Evolutionary conservation across 2,888 invertebrate genomes (phyloP).

Genomic region (Meandrusa payeni): DNA sequence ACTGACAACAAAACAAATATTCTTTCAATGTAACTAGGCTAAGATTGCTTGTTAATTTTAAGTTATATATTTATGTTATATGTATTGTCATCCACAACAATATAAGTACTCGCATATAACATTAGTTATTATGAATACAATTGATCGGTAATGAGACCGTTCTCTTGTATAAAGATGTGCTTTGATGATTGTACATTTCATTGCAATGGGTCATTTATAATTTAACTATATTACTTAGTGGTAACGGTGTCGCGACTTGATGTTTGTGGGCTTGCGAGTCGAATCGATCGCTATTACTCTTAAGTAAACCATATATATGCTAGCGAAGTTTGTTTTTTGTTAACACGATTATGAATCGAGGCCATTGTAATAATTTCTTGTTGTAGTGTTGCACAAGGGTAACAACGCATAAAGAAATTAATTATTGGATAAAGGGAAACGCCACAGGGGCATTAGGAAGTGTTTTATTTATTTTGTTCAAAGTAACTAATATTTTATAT

Average conservation of each 20-base stretch:
- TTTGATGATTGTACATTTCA: constrained; percentile 72
- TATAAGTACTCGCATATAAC: too few relatives aligned
- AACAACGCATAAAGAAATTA: constrained; percentile 72
- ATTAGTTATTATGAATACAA: constrained; percentile 39
- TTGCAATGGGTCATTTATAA: constrained; percentile 68
- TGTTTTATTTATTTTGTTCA: constrained; percentile 77
- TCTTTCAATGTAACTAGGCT: constrained; percentile 37
- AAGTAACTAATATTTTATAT: constrained; percentile 76
- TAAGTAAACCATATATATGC: constrained; percentile 20
- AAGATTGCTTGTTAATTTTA: constrained; percentile 54
- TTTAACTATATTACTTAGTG: constrained; percentile 27
- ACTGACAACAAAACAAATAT: constrained; percentile 7
- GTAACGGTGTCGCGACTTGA: constrained; percentile 25
- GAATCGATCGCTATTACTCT: constrained; percentile 26
- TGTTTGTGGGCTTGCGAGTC: constrained; percentile 14
- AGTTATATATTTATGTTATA: constrained; percentile 49
- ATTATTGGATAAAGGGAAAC: constrained; percentile 52
- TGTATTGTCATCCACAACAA: constrained; percentile 48
- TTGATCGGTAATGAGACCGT: constrained; percentile 51
- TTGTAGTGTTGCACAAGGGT: constrained; percentile 68
- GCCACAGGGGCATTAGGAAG: constrained; percentile 70
- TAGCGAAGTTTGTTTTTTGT: constrained; percentile 33
- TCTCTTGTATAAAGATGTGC: constrained; percentile 48
- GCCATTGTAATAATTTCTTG: constrained; percentile 71
- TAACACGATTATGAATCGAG: constrained; percentile 72